A percentile compares a stretch with the other conserved stretches of the same genome.
Conservation (phyloP, 2,797 vertebrate species). For the Galagoides demidoff region DNA sequence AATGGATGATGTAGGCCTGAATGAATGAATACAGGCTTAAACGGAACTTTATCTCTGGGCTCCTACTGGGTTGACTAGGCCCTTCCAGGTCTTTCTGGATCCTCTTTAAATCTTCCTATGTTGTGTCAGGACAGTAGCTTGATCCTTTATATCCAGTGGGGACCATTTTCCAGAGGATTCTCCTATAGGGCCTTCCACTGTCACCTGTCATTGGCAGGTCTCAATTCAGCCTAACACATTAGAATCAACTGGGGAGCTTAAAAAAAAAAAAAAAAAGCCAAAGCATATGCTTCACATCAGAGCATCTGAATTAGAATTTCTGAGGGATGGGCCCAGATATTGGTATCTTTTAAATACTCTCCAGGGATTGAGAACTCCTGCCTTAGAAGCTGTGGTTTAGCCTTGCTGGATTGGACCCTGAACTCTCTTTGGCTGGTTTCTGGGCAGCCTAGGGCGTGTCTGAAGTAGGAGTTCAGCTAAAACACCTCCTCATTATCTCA, state of each 20-base stretch:
- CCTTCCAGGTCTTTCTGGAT: neutral
- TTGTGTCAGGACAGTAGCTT: neutral
- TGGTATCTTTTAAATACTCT: neutral
- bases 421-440: neutral
- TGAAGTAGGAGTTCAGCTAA: neutral
- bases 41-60: neutral
- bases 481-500: neutral
- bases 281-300: neutral
- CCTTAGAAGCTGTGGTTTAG: neutral
- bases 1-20: too few species aligned
- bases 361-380: neutral
- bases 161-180: neutral
- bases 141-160: neutral
- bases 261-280: too few species aligned
- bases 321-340: neutral
- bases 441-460: neutral
- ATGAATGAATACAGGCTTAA: neutral
- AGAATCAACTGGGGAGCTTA: neutral
- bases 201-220: neutral
- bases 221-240: neutral
- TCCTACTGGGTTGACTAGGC: accelerated
- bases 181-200: neutral
- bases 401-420: neutral
- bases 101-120: neutral
- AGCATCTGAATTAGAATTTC: neutral